Conservation (phyloP, 2,888 invertebrate genomes). For the Mimumesa dahlbomi region DNA sequence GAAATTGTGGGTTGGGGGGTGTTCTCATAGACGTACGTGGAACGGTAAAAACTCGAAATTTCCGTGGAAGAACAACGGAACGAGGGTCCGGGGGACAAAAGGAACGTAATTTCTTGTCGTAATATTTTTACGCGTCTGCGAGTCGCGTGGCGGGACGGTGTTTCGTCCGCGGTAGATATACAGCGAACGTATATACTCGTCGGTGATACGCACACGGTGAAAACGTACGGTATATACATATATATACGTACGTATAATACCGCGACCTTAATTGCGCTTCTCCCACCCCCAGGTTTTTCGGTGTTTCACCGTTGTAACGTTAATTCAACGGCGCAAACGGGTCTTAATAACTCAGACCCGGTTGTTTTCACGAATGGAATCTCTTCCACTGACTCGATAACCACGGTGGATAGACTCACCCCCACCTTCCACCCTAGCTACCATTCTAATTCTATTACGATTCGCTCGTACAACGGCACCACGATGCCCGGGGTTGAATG, state of each 20-base stretch:
- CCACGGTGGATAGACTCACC: conserved; percentile 7
- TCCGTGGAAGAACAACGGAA: background rate
- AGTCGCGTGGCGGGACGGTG: too few relatives aligned
- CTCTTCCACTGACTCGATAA: conserved; percentile 49
- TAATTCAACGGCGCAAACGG: conserved; percentile 51
- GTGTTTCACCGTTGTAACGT: conserved; percentile 13
- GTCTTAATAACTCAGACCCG: conserved; percentile 41
- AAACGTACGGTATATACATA: conserved; percentile 36
- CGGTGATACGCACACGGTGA: background rate
- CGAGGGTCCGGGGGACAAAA: background rate
- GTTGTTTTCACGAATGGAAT: conserved; percentile 42
- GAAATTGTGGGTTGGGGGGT: too few relatives aligned
- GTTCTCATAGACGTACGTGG: too few relatives aligned
- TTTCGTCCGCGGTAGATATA: too few relatives aligned
- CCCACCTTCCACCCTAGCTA: too few relatives aligned
- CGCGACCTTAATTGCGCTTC: conserved; percentile 12
- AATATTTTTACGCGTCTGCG: too few relatives aligned
- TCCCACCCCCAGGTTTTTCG: conserved; percentile 33
- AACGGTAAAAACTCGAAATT: too few relatives aligned
- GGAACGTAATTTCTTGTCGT: too few relatives aligned
- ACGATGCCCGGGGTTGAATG: conserved; percentile 15
- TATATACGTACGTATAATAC: too few relatives aligned
- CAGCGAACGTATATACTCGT: too few relatives aligned
- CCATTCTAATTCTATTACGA: conserved; percentile 57
- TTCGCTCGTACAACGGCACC: conserved; percentile 22